Evolutionary conservation across 1,140 invertebrate genomes (phyloP).

Genomic region (Harlomillsia oculata): DNA sequence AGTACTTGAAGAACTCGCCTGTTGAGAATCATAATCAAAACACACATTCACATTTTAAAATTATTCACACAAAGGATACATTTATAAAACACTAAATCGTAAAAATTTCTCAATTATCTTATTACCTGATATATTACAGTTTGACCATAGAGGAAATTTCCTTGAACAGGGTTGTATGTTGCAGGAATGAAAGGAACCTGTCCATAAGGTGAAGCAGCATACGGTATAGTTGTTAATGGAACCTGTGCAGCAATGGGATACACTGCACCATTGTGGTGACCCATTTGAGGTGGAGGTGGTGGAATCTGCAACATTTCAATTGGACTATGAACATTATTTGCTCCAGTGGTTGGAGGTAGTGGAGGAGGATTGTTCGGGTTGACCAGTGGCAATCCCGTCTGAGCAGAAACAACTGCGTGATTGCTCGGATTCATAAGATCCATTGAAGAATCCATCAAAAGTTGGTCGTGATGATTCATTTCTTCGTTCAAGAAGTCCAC

Average conservation of each 20-base stretch:
- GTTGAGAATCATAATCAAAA: not conserved
- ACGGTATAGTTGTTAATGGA: slow-evolving; percentile 22
- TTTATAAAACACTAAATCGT: not conserved
- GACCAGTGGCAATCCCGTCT: slow-evolving; percentile 27
- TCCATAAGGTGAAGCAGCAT: slow-evolving; percentile 14
- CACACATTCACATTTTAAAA: too few relatives aligned
- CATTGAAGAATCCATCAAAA: slow-evolving; percentile 20
- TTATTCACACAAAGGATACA: not conserved
- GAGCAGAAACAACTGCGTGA: slow-evolving; percentile 15
- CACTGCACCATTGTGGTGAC: slow-evolving; percentile 16
- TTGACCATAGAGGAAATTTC: slow-evolving; percentile 31
- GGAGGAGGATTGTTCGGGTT: slow-evolving; percentile 30
- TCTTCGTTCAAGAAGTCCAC: slow-evolving; percentile 33
- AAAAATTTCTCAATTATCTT: not conserved
- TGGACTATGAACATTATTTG: slow-evolving; percentile 5
- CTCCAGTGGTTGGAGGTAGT: slow-evolving; percentile 5
- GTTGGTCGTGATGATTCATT: slow-evolving; percentile 25
- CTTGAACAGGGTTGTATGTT: slow-evolving; percentile 25
- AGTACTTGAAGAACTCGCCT: slow-evolving; percentile 16
- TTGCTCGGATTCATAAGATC: slow-evolving; percentile 24
- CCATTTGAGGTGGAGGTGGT: slow-evolving; percentile 17
- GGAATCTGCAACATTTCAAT: slow-evolving; percentile 30
- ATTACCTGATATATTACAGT: slow-evolving; percentile 33
- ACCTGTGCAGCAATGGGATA: slow-evolving; percentile 22
- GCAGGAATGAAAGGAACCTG: slow-evolving; percentile 32